Evolutionary conservation across 2,113 vertebrate genomes (phyloP), one percentile per base, ranked within the genome.

Genomic region (Scophthalmus maximus): DNA sequence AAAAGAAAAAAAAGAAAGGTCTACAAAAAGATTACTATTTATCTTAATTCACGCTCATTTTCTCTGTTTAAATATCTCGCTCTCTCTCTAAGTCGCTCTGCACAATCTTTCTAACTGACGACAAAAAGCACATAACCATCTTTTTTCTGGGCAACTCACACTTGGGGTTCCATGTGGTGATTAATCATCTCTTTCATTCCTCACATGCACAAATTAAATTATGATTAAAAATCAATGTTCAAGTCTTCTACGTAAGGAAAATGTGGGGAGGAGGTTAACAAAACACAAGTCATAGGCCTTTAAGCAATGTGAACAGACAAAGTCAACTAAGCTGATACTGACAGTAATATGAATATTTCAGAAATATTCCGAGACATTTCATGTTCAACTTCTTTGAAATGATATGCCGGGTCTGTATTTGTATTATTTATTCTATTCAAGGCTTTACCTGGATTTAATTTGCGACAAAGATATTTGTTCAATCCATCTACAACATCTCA

Each of bases 111-210:
- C n/a, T 11, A 29, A 75, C n/a, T 0, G 9, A 36, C 27, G 47
- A 79, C 60, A 50, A 20, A 81, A 68, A 42, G 36, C n/a, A 49
- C 20, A 56, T 23, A 53, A 58, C 49, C 5, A 26, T 18, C 1
- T n/a, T 4, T 70, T 26, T 42, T 46, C 26, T 56, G 8, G 11
- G 17, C 3, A 53, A 62, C 32, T n/a, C 47, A 51, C 18, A 74
- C 51, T 71, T 57, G 26, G n/a, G 14, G 40, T 44, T 79, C 18
- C 22, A 58, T 51, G 11, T 9, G 15, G 23, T 71, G 57, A 71
- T 79, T 77, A 77, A 82, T 82, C 65, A 77, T 51, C 49, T 64
- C 18, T 65, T 40, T 67, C 47, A 32, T 57, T 73, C 40, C 34
- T 17, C 38, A 10, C 47, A 25, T 30, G 64, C 25, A 53, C 29